Evolutionary conservation across 2,888 invertebrate species (phyloP).

Genomic region (Hirtodrosophila trivittata): DNA sequence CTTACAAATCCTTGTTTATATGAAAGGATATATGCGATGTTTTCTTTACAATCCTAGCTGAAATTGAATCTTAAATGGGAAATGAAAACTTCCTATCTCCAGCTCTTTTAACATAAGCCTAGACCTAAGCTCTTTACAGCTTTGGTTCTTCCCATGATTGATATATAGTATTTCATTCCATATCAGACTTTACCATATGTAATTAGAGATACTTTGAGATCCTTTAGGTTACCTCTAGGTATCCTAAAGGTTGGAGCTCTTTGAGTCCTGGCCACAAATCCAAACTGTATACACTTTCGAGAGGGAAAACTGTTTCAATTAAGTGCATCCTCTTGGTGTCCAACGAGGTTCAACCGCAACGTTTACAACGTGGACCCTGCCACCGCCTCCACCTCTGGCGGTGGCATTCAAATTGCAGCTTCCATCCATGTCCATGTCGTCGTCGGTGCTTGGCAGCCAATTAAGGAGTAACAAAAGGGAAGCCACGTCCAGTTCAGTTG

Average conservation of each 20-base stretch:
- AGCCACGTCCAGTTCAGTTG: conserved; percentile 21
- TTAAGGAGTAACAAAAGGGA: conserved; percentile 62
- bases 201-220: too few relatives aligned
- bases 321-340: conserved; percentile 47
- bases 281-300: conserved; percentile 23
- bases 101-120: too few relatives aligned
- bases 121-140: too few relatives aligned
- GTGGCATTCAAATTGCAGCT: conserved; percentile 28
- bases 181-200: too few relatives aligned
- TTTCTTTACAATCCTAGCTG: too few relatives aligned
- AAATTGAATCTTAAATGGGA: too few relatives aligned
- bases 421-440: conserved; percentile 38
- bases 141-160: too few relatives aligned
- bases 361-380: conserved; percentile 20
- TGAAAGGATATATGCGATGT: too few relatives aligned
- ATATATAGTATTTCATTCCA: background rate
- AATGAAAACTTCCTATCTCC: too few relatives aligned
- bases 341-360: conserved; percentile 22
- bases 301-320: conserved; percentile 58
- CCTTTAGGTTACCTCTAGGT: too few relatives aligned
- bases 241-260: too few relatives aligned
- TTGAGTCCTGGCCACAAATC: background rate
- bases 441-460: conserved; percentile 54
- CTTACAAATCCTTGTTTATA: too few relatives aligned
- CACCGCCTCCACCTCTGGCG: conserved; percentile 1